Conservation (phyloP, 2,113 vertebrate species). For the Ursus arctos region DNA sequence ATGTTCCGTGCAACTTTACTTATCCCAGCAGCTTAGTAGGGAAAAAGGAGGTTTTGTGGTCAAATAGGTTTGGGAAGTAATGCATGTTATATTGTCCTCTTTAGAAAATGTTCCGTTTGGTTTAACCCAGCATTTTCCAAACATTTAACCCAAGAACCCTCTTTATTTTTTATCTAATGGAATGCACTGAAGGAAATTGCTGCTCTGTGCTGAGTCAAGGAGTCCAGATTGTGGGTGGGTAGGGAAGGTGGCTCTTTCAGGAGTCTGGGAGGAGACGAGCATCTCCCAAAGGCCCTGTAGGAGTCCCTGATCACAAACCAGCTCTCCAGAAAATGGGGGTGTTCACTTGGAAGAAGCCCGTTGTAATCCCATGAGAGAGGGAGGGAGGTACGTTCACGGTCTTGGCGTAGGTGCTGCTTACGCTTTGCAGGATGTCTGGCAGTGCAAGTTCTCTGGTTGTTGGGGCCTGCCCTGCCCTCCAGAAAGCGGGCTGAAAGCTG, state of each 20-base stretch:
- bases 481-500: slow-evolving; percentile 1
- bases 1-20: background rate
- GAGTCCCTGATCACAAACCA: background rate
- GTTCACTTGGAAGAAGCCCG: slow-evolving; percentile 17
- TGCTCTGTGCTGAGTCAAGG: background rate
- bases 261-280: background rate
- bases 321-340: background rate
- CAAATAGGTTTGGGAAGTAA: slow-evolving; percentile 48
- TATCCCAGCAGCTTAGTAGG: background rate
- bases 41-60: slow-evolving; percentile 12
- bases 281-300: background rate
- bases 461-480: background rate
- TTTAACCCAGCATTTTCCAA: slow-evolving; percentile 32
- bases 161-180: slow-evolving; percentile 35
- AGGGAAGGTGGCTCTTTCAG: background rate
- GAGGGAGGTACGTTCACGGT: background rate
- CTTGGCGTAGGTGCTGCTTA: background rate
- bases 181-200: background rate
- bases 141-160: background rate
- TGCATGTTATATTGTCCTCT: background rate
- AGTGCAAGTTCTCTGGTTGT: background rate
- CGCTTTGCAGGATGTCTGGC: background rate
- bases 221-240: background rate
- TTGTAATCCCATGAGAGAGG: background rate
- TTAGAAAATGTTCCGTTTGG: slow-evolving; percentile 48